Evolutionary conservation across 2,113 vertebrate species (phyloP).

Genomic region (Lepus americanus): DNA sequence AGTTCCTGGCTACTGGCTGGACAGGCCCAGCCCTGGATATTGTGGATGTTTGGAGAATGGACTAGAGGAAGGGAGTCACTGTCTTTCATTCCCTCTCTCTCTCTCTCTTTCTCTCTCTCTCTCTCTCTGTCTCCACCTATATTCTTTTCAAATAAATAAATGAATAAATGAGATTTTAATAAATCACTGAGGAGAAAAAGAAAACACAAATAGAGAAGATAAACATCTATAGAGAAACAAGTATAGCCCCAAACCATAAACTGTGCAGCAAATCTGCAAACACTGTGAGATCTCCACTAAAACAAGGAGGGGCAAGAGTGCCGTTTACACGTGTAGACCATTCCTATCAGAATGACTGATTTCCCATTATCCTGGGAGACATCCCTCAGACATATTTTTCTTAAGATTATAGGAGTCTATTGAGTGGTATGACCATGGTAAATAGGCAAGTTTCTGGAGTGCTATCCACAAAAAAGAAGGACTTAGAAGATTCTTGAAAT

Average conservation of each 20-base stretch:
- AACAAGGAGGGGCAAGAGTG: neutral
- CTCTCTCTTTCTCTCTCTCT: no score
- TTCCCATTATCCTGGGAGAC: rapidly evolving
- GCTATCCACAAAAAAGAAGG: neutral
- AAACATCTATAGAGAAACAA: neutral
- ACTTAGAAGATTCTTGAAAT: neutral
- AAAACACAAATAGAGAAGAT: neutral
- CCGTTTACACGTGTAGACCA: rapidly evolving
- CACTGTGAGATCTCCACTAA: neutral
- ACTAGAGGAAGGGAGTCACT: no score
- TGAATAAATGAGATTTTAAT: no score
- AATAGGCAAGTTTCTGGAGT: neutral
- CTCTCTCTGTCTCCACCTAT: no score
- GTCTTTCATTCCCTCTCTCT: no score
- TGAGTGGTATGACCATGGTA: neutral
- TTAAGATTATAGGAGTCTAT: neutral
- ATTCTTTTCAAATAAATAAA: no score
- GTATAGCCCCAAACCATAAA: neutral
- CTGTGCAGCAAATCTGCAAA: neutral
- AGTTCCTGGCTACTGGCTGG: no score
- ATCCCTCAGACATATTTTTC: neutral
- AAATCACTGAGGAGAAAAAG: neutral
- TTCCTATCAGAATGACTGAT: neutral
- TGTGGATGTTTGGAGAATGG: no score
- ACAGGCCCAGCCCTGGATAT: no score